Base-by-base conservation (phyloP, 2,888 invertebrate species). In the Noctuana brunneofusca region DNA sequence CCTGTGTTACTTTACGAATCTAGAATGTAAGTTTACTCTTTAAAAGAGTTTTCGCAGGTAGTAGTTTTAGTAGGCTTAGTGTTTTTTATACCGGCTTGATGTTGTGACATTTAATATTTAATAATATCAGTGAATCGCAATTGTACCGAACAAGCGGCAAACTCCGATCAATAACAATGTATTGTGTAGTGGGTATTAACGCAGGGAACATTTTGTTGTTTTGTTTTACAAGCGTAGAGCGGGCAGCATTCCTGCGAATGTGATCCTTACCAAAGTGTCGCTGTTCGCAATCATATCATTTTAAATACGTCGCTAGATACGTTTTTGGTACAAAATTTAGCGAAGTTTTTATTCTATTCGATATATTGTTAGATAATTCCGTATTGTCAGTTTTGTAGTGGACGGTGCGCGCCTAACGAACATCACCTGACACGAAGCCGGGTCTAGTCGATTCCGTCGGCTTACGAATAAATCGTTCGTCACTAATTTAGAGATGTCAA, bases 71-170 rank as follows among this genome's bases (percentile, higher is more conserved):
- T 90, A 92, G 87, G 92, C 92, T 92, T 92, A 92, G 90, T 89
- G 91, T 90, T 92, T 92, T 86, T 92, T 92, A 92, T 92, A 92
- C 92, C 81, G 86, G 92, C 92, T 92, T 92, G 89, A 91, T 92
- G 92, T 92, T 92, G 92, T 92, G 91, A 91, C 86, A 87, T 87
- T 87, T 88, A 84, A 85, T 82, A 84, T 84, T 84, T 86, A 83
- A 87, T 84, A 80, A 86, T 85, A 87, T 79, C 74, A 80, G 80
- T 81, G 78, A 75, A 79, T 75, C 69, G 78, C 83, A 82, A 79
- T 82, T 79, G 75, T 82, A 82, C 82, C 79, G 83, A 83, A 84
- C 81, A 80, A 78, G 84, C 84, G 83, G 85, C 80, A 82, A 82
- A 84, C 86, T 84, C 81, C 76, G 83, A 84, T 86, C 85, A 78